Percentiles rank a stretch among this genome's conserved stretches.
These are phyloP conservation scores for Sapayoa aenigma DNA, from an alignment of 2,113 vertebrate species.

Conservation along the genomic window DNA sequence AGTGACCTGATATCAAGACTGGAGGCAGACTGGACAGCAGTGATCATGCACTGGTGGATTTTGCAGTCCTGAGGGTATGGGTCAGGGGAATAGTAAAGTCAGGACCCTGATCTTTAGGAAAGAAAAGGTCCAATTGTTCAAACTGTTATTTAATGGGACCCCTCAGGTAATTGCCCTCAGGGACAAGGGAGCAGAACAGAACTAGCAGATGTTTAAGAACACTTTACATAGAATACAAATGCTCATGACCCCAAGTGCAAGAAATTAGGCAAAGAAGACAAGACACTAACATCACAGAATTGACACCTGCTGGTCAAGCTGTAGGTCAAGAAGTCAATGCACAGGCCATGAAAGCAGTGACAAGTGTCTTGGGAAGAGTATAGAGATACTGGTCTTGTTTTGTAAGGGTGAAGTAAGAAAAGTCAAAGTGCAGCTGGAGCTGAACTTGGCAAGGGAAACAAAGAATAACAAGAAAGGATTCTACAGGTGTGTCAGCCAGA, in stretches of 20 bases:
- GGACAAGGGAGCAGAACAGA: not conserved
- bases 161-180: not conserved
- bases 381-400: not conserved
- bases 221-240: not conserved
- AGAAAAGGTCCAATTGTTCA: not conserved
- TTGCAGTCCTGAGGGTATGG: not conserved
- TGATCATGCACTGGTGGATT: not conserved
- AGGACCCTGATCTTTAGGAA: not conserved
- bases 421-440: not conserved
- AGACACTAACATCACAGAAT: not conserved
- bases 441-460: not conserved
- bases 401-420: not conserved
- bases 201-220: not conserved
- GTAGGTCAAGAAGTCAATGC: not conserved
- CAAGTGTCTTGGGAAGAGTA: not conserved
- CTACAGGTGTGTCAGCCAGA: not conserved
- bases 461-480: not conserved
- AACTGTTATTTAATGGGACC: not conserved
- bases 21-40: not conserved
- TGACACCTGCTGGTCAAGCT: not conserved
- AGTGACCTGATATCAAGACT: not conserved
- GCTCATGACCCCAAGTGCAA: not conserved
- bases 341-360: not conserved
- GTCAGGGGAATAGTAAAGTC: not conserved
- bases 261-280: not conserved